Evolutionary conservation across 2,797 vertebrate species (phyloP), one percentile per base, ranked within the genome.

Genomic region (Urocyon cinereoargenteus): DNA sequence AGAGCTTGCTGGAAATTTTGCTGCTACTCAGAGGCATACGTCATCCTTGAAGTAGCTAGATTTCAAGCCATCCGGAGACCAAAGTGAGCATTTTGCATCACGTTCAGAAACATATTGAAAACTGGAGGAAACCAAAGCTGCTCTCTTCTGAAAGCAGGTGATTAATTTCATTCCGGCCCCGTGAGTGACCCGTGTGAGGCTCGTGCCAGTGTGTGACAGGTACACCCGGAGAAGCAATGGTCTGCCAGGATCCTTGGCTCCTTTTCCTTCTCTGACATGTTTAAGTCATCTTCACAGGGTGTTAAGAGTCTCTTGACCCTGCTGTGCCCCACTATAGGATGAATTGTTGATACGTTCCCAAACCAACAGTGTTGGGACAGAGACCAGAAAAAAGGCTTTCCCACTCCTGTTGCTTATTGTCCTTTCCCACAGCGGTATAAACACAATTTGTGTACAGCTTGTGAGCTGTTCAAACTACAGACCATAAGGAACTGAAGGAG

Each of bases 101-200:
- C 64, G 66, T 87, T 91, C 59, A 84, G 90, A 89, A 97, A 77
- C 97, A 96, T 97, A 94, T 89, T 96, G 95, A 94, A 64, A 96
- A 51, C 94, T 78, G 85, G 97, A 96, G 90, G 92, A 96, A 88
- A 86, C 55, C 78, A 72, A 77, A 49, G 61, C 64, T 86, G 62
- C 49, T 96, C 15, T 6, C 31, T 91, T 92, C 86, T 86, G 86
- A 96, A 96, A 95, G 82, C 90, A 96, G 91, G 89, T 96, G 83
- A 97, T 97, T 97, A 92, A 98, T 98, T 98, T 98, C 92, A 81
- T 97, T 86, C n/a, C 16, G 92, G 28, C 95, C 70, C 97, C 73
- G 49, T 78, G 94, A 97, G 45, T 97, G 96, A 98, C 98, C 96
- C 90, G 86, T 97, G 81, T 70, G 53, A 93, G 96, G 66, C 90